Evolutionary conservation across 2,797 vertebrate species (phyloP).

Genomic region (Anisognathus igniventris): DNA sequence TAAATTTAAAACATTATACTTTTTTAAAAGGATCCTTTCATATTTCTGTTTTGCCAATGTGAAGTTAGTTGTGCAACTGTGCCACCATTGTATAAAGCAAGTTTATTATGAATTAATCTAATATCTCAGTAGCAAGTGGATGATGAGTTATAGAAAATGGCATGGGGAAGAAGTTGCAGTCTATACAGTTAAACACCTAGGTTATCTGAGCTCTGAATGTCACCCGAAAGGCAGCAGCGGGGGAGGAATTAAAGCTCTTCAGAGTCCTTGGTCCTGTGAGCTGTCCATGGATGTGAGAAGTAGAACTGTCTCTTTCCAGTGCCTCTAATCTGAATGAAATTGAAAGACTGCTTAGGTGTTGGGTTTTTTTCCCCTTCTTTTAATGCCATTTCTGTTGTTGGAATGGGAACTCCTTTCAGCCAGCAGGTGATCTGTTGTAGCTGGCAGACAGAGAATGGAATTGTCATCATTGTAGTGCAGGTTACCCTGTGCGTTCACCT

Average conservation of each 20-base stretch:
- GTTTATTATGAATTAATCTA: neutral
- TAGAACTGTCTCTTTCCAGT: neutral
- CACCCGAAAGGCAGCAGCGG: neutral
- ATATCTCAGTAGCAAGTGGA: neutral
- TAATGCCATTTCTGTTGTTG: neutral
- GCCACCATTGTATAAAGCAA: neutral
- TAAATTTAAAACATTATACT: neutral
- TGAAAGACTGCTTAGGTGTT: neutral
- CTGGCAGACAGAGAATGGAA: neutral
- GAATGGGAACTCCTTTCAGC: neutral
- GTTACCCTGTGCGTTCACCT: neutral
- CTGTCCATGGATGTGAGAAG: neutral
- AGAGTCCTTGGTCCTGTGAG: neutral
- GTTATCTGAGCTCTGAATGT: neutral
- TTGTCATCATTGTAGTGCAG: neutral
- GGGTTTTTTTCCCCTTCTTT: fast-evolving
- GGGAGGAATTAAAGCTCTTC: neutral
- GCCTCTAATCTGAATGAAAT: neutral
- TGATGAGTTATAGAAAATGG: neutral
- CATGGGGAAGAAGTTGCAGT: neutral
- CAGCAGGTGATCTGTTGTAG: neutral
- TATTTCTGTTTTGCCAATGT: neutral
- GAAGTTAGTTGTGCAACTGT: neutral
- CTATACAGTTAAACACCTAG: neutral
- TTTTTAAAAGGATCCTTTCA: neutral